phyloP scores from a whole-genome alignment of 2,797 vertebrate genomes.

The Xenopus petersii region DNA sequence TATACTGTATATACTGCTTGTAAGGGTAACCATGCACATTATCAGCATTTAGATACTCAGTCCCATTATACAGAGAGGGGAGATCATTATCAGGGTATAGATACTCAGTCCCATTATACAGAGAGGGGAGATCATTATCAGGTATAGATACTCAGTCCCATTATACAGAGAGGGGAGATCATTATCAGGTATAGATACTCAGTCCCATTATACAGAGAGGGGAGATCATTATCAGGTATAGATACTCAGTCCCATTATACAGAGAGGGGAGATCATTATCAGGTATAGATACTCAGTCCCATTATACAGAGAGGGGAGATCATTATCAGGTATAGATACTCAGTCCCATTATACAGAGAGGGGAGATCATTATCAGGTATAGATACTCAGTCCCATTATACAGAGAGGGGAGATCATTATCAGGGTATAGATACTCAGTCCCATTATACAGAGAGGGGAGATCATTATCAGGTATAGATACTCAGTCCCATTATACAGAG shows the following conservation, averaged over 20 bases:
- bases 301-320: slow-evolving; percentile 4
- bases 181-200: slow-evolving; percentile 8
- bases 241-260: slow-evolving; percentile 12
- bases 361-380: neutral
- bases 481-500: too few relatives aligned
- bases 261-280: slow-evolving; percentile 2
- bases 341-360: slow-evolving; percentile 5
- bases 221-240: slow-evolving; percentile 3
- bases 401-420: too few relatives aligned
- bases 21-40: too few relatives aligned
- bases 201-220: slow-evolving; percentile 1
- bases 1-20: neutral
- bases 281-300: slow-evolving; percentile 1
- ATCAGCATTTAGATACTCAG: neutral
- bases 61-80: neutral
- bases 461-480: too few relatives aligned
- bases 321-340: slow-evolving; percentile 15
- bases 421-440: too few relatives aligned
- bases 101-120: slow-evolving; percentile 77
- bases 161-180: neutral
- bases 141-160: neutral
- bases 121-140: neutral
- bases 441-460: too few relatives aligned
- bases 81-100: neutral
- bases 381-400: too few relatives aligned